Evolutionary conservation across 2,797 vertebrate genomes (phyloP).

Genomic region (Phaenicophaeus curvirostris): DNA sequence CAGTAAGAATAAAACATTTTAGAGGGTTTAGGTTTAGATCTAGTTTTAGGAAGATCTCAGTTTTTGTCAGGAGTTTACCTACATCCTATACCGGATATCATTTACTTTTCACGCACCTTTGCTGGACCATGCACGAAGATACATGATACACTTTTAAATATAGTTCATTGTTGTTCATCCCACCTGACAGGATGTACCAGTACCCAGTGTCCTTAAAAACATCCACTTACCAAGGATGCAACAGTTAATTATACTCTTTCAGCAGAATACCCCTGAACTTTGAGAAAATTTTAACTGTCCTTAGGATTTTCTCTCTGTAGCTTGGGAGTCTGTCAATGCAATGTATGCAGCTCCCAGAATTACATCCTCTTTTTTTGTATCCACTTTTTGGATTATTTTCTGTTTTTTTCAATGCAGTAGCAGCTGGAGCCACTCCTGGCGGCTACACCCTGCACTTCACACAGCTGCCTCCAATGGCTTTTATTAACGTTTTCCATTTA

Average conservation of each 20-base stretch:
- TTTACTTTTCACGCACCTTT: not conserved
- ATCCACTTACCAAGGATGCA: not conserved
- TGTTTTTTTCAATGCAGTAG: slow-evolving; percentile 49
- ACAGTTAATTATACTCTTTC: not conserved
- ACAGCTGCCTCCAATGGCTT: slow-evolving; percentile 53
- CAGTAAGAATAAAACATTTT: not conserved
- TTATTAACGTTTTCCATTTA: slow-evolving; percentile 59
- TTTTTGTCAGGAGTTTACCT: not conserved
- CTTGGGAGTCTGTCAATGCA: not conserved
- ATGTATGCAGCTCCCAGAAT: not conserved
- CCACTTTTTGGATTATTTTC: slow-evolving; percentile 30
- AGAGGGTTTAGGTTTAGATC: not conserved
- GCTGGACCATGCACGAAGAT: not conserved
- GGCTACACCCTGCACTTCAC: slow-evolving; percentile 25
- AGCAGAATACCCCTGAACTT: not conserved
- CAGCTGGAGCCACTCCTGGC: slow-evolving; percentile 59
- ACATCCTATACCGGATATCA: not conserved
- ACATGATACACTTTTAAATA: not conserved
- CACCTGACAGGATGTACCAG: not conserved
- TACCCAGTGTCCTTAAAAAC: not conserved
- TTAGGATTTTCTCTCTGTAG: not conserved
- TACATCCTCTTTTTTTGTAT: not conserved
- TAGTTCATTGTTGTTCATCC: not conserved
- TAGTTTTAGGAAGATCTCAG: not conserved
- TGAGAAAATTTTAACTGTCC: not conserved